Evolutionary conservation across 2,888 invertebrate genomes (phyloP).

Genomic region (Embidobia sp.): DNA sequence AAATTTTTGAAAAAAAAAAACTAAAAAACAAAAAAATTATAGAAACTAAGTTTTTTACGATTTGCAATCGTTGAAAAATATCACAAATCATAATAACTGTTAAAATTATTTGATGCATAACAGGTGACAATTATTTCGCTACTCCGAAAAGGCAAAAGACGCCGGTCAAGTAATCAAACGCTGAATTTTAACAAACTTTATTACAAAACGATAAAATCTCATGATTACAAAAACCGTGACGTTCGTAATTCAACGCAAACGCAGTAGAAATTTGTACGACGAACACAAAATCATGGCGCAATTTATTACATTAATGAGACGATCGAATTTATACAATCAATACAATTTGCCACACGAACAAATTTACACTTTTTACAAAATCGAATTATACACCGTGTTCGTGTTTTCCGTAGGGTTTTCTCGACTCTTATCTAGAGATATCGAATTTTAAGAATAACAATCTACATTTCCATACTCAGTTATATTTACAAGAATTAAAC

Average conservation of each 20-base stretch:
- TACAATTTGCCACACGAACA: slow-evolving; percentile 49
- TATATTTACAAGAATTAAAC: slow-evolving; percentile 51
- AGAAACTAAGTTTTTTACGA: too few species aligned
- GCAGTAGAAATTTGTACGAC: slow-evolving; percentile 41
- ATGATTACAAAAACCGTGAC: slow-evolving; percentile 56
- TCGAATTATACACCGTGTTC: slow-evolving; percentile 50
- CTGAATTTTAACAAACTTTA: slow-evolving; percentile 58
- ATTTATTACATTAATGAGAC: slow-evolving; percentile 47
- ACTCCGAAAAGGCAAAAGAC: too few species aligned
- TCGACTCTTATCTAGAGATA: slow-evolving; percentile 42
- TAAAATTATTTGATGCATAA: too few species aligned
- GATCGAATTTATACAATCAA: slow-evolving; percentile 58
- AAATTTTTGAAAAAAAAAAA: too few species aligned
- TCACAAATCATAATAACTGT: too few species aligned
- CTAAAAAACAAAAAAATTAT: too few species aligned
- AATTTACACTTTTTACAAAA: slow-evolving; percentile 63
- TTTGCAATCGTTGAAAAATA: too few species aligned
- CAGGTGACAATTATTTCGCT: too few species aligned
- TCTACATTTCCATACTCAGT: slow-evolving; percentile 39
- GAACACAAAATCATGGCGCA: slow-evolving; percentile 39
- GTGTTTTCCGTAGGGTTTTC: slow-evolving; percentile 18
- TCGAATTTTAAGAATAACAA: slow-evolving; percentile 45
- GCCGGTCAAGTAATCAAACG: slow-evolving; percentile 12
- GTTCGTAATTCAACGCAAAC: slow-evolving; percentile 29
- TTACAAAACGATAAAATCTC: slow-evolving; percentile 60